Evolutionary conservation across 2,888 invertebrate species (phyloP).

Genomic region (Hoplodrina blanda): DNA sequence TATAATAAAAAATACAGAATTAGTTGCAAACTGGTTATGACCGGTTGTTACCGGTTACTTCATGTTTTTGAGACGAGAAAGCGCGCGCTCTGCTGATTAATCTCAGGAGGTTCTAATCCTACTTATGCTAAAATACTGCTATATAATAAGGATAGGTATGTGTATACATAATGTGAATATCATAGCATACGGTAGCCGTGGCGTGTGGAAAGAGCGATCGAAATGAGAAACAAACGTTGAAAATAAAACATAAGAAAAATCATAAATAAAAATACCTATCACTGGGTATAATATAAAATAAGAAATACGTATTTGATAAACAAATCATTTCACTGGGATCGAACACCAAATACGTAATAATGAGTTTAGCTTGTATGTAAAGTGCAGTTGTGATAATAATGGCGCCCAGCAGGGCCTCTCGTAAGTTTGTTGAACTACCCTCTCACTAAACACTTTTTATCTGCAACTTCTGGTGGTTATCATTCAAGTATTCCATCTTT

Average conservation of each 20-base stretch:
- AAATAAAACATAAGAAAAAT: slow-evolving; percentile 6
- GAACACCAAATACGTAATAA: slow-evolving; percentile 1
- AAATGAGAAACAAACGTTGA: slow-evolving; percentile 12
- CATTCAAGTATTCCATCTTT: not conserved
- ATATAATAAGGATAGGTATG: slow-evolving; percentile 82
- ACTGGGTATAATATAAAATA: slow-evolving; percentile 19
- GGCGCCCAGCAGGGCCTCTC: slow-evolving; percentile 31
- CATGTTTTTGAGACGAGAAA: slow-evolving; percentile 47
- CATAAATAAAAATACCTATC: not conserved
- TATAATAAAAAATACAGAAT: slow-evolving; percentile 12
- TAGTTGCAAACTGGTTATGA: slow-evolving; percentile 12
- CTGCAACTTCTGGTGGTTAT: not conserved
- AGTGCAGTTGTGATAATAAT: not conserved
- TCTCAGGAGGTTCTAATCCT: slow-evolving; percentile 87
- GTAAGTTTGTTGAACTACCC: slow-evolving; percentile 7
- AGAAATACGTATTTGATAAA: not conserved
- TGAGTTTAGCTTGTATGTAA: slow-evolving; percentile 7
- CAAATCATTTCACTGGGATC: slow-evolving; percentile 19
- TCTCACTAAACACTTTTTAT: not conserved
- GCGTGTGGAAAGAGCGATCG: slow-evolving; percentile 70
- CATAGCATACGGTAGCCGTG: slow-evolving; percentile 83
- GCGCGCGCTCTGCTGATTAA: slow-evolving; percentile 70
- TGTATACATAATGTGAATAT: slow-evolving; percentile 84
- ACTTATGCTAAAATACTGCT: slow-evolving; percentile 89
- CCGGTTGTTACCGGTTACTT: slow-evolving; percentile 15